phyloP scores from a whole-genome alignment of 2,113 vertebrate genomes.

The Phylloscopus trochilus region DNA sequence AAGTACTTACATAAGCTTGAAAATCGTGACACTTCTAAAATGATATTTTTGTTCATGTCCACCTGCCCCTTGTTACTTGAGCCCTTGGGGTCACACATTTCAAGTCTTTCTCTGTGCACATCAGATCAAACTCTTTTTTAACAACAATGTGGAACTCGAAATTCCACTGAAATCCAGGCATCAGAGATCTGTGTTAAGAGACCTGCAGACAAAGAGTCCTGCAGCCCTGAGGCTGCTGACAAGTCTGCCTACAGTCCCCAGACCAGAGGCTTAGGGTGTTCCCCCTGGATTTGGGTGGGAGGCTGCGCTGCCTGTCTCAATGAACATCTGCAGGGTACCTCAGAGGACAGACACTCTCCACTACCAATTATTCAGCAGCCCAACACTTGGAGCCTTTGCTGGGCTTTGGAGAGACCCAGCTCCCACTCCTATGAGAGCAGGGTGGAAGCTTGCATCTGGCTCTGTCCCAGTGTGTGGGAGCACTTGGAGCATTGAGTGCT shows the following conservation, averaged over 20 bases:
- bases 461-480: background rate
- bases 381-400: background rate
- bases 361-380: background rate
- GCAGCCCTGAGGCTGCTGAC: background rate
- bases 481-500: rapidly evolving
- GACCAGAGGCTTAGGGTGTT: background rate
- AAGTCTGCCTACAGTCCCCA: background rate
- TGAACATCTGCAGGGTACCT: background rate
- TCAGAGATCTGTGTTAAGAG: background rate
- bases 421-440: background rate
- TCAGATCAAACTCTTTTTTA: background rate
- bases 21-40: background rate
- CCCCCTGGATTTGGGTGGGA: background rate
- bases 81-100: background rate
- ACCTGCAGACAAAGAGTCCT: background rate
- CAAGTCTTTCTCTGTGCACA: background rate
- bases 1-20: background rate
- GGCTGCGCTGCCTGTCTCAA: rapidly evolving
- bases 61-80: background rate
- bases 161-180: background rate
- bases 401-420: rapidly evolving
- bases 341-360: background rate
- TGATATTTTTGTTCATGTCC: background rate
- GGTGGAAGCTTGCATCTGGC: background rate
- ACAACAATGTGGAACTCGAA: background rate